Conservation (phyloP, 2,888 invertebrate genomes). For the Rambutsinella grinnellia region DNA sequence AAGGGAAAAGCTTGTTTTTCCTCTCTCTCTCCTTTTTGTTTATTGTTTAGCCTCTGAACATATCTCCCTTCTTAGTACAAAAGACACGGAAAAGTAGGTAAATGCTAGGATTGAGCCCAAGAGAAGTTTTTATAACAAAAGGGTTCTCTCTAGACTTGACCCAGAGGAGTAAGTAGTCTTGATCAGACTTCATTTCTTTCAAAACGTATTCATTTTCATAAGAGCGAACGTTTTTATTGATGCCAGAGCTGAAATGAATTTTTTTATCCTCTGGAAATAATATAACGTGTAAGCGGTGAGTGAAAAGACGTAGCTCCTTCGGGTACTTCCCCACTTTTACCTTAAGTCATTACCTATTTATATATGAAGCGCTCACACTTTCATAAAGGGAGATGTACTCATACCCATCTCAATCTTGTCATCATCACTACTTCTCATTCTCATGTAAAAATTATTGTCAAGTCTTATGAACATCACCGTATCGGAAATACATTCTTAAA, state of each 20-base stretch:
- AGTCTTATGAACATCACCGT: not conserved
- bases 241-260: not conserved
- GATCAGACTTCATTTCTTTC: not conserved
- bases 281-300: not conserved
- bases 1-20: not conserved
- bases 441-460: not conserved
- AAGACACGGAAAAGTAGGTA: not conserved
- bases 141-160: not conserved
- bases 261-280: not conserved
- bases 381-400: too few relatives aligned
- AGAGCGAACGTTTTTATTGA: not conserved
- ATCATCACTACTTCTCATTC: not conserved
- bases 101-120: not conserved
- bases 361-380: too few relatives aligned
- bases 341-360: not conserved
- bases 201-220: not conserved
- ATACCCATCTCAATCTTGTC: not conserved
- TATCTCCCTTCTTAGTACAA: not conserved
- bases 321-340: not conserved
- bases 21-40: not conserved
- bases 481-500: too few relatives aligned
- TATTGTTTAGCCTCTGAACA: not conserved
- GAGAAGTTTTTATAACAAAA: not conserved
- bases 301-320: not conserved
- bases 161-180: not conserved